phyloP scores from a whole-genome alignment of 2,797 vertebrate species.

The Streptopelia turtur region DNA sequence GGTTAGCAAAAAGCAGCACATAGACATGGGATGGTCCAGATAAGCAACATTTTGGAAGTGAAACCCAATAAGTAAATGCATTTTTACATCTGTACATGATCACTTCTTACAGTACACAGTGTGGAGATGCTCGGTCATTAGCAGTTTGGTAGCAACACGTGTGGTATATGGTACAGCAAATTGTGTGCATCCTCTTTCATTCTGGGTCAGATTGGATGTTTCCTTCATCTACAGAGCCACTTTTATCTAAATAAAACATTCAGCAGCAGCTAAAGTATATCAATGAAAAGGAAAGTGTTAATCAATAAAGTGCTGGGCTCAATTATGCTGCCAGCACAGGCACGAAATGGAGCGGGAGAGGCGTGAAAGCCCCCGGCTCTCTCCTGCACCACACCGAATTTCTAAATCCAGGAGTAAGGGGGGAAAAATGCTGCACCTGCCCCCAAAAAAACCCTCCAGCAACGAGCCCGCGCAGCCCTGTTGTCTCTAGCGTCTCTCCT shows the following conservation, averaged over 20 bases:
- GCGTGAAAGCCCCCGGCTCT: background rate
- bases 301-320: background rate
- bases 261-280: background rate
- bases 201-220: background rate
- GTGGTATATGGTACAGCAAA: background rate
- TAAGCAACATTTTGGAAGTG: accelerated
- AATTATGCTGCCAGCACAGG: background rate
- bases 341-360: background rate
- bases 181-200: accelerated
- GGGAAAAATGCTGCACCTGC: background rate
- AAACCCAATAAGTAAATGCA: background rate
- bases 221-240: background rate
- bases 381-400: background rate
- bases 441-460: background rate
- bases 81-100: accelerated
- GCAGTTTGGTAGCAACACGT: background rate
- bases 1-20: background rate
- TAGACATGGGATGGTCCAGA: background rate
- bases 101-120: accelerated
- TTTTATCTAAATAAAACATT: background rate
- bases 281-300: background rate
- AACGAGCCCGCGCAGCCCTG: background rate
- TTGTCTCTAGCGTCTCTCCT: background rate
- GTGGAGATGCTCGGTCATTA: background rate
- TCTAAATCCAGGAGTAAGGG: background rate